Evolutionary conservation across 1,140 invertebrate species (phyloP).

Genomic region (Zophobas atratus): DNA sequence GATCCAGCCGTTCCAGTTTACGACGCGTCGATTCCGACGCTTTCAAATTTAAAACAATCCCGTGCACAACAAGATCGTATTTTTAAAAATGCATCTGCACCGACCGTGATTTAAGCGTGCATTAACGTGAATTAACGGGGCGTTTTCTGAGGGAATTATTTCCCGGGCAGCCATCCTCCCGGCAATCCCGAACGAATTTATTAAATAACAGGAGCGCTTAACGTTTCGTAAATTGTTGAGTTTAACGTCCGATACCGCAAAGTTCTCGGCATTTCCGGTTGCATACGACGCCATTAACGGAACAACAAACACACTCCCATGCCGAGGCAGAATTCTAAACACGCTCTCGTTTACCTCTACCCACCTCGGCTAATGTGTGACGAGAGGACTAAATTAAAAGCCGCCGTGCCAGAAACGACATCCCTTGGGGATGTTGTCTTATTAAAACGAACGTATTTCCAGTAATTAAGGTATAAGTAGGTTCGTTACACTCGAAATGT

Average conservation of each 20-base stretch:
- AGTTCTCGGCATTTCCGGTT: slow-evolving; percentile 43
- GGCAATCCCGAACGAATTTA: slow-evolving; percentile 41
- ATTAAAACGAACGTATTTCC: slow-evolving; percentile 36
- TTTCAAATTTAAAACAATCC: slow-evolving; percentile 1
- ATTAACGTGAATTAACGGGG: slow-evolving; percentile 46
- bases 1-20: too few relatives aligned
- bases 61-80: neutral
- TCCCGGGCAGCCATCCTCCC: slow-evolving; percentile 28
- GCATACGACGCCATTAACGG: slow-evolving; percentile 43
- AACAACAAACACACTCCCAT: slow-evolving; percentile 28
- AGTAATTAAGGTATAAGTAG: slow-evolving; percentile 39
- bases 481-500: slow-evolving; percentile 39
- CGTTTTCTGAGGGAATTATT: slow-evolving; percentile 36
- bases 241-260: slow-evolving; percentile 9
- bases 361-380: slow-evolving; percentile 19
- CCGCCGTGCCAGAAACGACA: slow-evolving; percentile 24
- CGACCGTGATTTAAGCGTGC: slow-evolving; percentile 44
- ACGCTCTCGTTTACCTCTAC: slow-evolving; percentile 1
- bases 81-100: slow-evolving; percentile 38
- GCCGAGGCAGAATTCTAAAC: neutral
- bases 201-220: slow-evolving; percentile 27
- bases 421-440: slow-evolving; percentile 31
- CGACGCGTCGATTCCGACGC: too few relatives aligned
- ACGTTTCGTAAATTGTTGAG: slow-evolving; percentile 10
- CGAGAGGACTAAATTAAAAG: slow-evolving; percentile 42